These are phyloP conservation scores for Lerista edwardsae DNA, from an alignment of 2,797 vertebrate genomes.

Conservation along the genomic window DNA sequence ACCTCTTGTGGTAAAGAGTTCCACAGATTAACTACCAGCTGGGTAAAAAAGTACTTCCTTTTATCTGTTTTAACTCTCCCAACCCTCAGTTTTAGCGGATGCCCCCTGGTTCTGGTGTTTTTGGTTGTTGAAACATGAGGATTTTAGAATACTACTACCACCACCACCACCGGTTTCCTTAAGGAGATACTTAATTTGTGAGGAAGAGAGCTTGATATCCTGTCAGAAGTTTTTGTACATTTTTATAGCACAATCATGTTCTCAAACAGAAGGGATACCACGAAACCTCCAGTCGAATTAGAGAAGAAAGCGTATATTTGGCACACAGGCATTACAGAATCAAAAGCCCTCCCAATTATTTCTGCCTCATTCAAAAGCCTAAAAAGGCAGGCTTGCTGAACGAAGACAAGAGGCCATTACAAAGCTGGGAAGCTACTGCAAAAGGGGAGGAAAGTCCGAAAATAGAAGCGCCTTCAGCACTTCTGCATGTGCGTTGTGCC, in stretches of 20 bases:
- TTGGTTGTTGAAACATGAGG: too few species aligned
- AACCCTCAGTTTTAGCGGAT: too few species aligned
- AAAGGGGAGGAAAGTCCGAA: constrained; percentile 31
- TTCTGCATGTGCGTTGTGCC: neutral
- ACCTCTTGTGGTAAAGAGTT: too few species aligned
- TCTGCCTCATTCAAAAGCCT: neutral
- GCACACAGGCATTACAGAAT: neutral
- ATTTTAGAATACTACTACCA: too few species aligned
- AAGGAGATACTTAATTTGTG: neutral
- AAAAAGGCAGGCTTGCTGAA: neutral
- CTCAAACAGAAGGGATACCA: neutral
- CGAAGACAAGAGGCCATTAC: constrained; percentile 26
- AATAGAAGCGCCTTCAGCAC: constrained; percentile 27
- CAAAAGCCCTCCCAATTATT: neutral
- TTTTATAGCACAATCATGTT: neutral
- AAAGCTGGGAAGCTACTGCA: neutral
- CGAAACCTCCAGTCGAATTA: neutral
- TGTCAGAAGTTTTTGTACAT: neutral
- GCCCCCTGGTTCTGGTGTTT: too few species aligned
- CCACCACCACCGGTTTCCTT: neutral
- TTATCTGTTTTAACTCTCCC: too few species aligned
- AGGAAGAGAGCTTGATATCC: neutral
- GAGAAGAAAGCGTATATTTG: neutral
- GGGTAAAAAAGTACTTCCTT: too few species aligned
- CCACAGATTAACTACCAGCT: too few species aligned